Evolutionary conservation across 2,888 invertebrate species (phyloP), one percentile per base, ranked within the genome.

Genomic region (Nomada goodeniana): DNA sequence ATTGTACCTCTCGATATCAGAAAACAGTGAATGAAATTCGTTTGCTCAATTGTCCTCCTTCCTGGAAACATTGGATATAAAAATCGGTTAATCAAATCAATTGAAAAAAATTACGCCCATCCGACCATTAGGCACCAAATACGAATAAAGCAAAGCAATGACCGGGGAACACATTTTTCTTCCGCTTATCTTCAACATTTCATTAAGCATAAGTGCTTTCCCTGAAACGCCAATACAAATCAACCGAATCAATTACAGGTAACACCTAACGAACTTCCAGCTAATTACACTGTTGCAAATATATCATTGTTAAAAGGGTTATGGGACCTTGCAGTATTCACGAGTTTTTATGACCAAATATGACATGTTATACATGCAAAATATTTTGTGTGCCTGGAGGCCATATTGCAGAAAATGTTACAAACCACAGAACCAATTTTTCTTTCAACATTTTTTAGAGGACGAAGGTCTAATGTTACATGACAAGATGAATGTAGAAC

Each of bases 121-220:
- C 36, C 36, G 36, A 7, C 7, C 36, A 36, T 36, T 36, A 36
- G 7, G 36, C 36, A 36, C 36, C 85, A 86, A 86, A 72, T 78
- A 80, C 53, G 76, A 80, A 83, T 80, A 82, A 82, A 74, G 55
- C 79, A 65, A 53, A 63, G 65, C 76, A 81, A 82, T 80, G 72
- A 64, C 60, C 52, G 60, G 63, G 69, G 57, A 77, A 75, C 68
- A 60, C 83, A 85, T 87, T 82, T 84, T 83, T 88, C 86, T 87
- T 80, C 61, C 63, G 70, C 82, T 88, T 91, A 91, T 91, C 91
- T 83, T 60, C 55, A 59, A 73, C 82, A 90, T 90, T 90, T 91
- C 88, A 91, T 91, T 91, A 91, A 87, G 84, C 86, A 81, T 84
- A 89, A 91, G 91, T 91, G 90, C 88, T 90, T 84, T 86, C 76